phyloP scores from a whole-genome alignment of 1,140 invertebrate genomes.

The Manduca sexta region DNA sequence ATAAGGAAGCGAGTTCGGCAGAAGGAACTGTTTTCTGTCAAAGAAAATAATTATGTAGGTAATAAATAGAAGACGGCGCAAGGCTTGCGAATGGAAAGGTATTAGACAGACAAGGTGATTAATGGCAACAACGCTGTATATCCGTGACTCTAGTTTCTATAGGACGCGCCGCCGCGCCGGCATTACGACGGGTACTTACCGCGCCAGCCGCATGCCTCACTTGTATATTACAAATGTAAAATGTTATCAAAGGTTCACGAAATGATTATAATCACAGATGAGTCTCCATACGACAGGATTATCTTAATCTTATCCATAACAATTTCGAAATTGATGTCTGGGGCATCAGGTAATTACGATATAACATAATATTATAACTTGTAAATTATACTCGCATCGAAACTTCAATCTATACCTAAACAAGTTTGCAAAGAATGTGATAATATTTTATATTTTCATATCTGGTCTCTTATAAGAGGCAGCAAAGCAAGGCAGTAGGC shows the following conservation, averaged over 20 bases:
- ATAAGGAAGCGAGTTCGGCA: conserved; percentile 32
- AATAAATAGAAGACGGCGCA: conserved; percentile 53
- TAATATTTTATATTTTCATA: conserved; percentile 59
- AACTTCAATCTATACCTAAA: no score
- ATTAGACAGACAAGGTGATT: conserved; percentile 66
- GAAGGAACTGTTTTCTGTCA: conserved; percentile 43
- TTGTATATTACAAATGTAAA: conserved; percentile 52
- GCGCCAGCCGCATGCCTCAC: conserved; percentile 12
- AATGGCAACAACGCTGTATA: conserved; percentile 47
- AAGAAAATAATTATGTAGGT: conserved; percentile 66
- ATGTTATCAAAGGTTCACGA: conserved; percentile 32
- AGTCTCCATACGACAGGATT: no score
- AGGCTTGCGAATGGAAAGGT: conserved; percentile 56
- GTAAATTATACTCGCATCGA: no score
- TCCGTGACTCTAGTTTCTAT: conserved; percentile 29
- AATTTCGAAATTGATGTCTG: no score
- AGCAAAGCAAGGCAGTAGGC: conserved; percentile 64
- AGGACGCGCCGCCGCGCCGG: conserved; percentile 12
- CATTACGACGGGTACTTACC: conserved; percentile 12
- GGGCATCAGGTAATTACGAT: no score
- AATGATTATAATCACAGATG: conserved; percentile 36
- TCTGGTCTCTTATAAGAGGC: conserved; percentile 42
- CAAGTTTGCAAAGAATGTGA: conserved; percentile 11
- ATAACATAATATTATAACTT: no score
- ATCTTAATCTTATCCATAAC: no score